Conservation (phyloP, 2,797 vertebrate genomes). For the Microctenopoma stevenorrisi region DNA sequence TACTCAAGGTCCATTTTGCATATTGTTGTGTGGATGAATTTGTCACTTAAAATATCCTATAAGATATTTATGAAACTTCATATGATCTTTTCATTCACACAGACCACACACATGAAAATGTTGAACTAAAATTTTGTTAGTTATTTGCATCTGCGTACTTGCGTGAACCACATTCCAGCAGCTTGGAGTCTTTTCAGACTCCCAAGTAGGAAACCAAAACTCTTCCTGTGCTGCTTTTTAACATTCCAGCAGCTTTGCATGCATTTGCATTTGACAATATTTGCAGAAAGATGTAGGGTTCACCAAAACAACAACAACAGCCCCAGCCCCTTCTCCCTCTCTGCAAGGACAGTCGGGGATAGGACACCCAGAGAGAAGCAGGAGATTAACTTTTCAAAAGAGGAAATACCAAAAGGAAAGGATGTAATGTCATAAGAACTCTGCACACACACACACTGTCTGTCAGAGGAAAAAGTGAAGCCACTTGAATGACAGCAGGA, state of each 20-base stretch:
- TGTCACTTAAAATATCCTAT: too few relatives aligned
- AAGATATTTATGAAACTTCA: too few relatives aligned
- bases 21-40: too few relatives aligned
- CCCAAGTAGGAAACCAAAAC: slow-evolving; percentile 13
- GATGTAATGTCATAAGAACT: slow-evolving; percentile 22
- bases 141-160: too few relatives aligned
- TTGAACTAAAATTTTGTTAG: too few relatives aligned
- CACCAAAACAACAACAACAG: not conserved
- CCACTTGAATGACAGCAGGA: slow-evolving; percentile 59
- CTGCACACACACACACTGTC: slow-evolving; percentile 8
- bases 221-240: not conserved
- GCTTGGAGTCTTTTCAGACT: slow-evolving; percentile 6
- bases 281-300: slow-evolving; percentile 3
- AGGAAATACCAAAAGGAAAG: slow-evolving; percentile 7
- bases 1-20: too few relatives aligned
- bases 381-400: not conserved
- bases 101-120: too few relatives aligned
- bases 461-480: slow-evolving; percentile 44
- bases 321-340: slow-evolving; percentile 5
- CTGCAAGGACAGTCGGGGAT: not conserved
- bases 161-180: too few relatives aligned
- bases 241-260: too few relatives aligned
- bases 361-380: too few relatives aligned
- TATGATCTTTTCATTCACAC: too few relatives aligned
- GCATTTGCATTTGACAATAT: slow-evolving; percentile 7